Base-by-base conservation (phyloP, 2,797 vertebrate genomes). In the Protosalanx chinensis region DNA sequence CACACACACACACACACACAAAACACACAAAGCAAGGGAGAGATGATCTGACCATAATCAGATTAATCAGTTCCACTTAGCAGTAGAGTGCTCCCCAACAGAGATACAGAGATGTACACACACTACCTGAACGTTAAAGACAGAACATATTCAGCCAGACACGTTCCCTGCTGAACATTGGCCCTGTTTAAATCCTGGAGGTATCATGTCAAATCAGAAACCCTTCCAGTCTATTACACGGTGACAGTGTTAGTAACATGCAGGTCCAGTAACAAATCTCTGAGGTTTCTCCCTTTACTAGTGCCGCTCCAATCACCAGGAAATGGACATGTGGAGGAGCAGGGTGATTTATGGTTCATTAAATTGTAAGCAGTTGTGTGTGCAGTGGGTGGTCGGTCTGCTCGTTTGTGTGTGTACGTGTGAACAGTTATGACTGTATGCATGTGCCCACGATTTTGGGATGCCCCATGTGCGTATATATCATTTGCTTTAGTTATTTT, bases 401-500 rank as follows among this genome's bases (percentile, higher is more conserved):
- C 13, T 10, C 30, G 20, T 29, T 23, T 61, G 59, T 61, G 59
- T 61, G 59, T 30, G n/a, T 23, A n/a, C 6, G 59, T 60, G 59
- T 29, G 23, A 27, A 27, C 4, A 27, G 27, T 57, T 46, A 33
- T 65, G 64, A 41, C 20, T 65, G 64, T 27, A 35, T 65, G 37
- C 33, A 35, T 65, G 64, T 27, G 64, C 23, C 8, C 29, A 29
- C 32, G 23, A n/a, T n/a, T 58, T n/a, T 58, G 57, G n/a, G n/a
- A 51, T 66, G 37, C 7, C 72, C n/a, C 58, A 49, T 46, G 64
- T 67, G 67, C 68, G 68, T 61, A 69, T 75, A 67, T 57, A 73
- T 58, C 62, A 29, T 66, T 60, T 58, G 66, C 60, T 70, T 73
- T 66, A 75, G 97, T 96, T 94, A 98, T 96, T 78, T 94, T 96